These are phyloP conservation scores for Theocolax elegans DNA, from an alignment of 1,140 invertebrate genomes.

Conservation along the genomic window DNA sequence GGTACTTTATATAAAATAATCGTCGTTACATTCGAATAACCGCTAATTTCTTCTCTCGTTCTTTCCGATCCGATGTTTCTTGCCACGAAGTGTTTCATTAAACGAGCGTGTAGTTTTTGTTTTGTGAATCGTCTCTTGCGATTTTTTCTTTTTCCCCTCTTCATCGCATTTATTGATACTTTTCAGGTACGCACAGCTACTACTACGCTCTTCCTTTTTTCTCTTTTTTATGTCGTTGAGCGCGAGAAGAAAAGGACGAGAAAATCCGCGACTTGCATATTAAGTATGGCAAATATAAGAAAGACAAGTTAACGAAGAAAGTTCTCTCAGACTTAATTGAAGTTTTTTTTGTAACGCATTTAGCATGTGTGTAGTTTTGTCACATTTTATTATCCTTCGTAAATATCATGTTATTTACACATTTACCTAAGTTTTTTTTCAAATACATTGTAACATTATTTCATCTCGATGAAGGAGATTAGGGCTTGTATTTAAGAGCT, in stretches of 20 bases:
- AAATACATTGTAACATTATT: constrained; percentile 56
- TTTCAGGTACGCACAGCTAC: constrained; percentile 43
- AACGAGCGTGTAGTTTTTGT: constrained; percentile 21
- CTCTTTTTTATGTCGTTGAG: constrained; percentile 22
- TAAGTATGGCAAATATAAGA: constrained; percentile 37
- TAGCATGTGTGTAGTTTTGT: constrained; percentile 48
- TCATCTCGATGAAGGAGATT: constrained; percentile 49
- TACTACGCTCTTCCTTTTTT: constrained; percentile 42
- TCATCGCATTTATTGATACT: constrained; percentile 34
- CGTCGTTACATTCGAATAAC: constrained; percentile 38
- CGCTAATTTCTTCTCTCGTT: constrained; percentile 34
- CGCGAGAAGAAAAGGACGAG: constrained; percentile 36
- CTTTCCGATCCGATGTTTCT: constrained; percentile 30
- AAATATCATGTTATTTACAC: constrained; percentile 65
- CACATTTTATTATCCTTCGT: constrained; percentile 61
- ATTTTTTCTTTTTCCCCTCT: constrained; percentile 23
- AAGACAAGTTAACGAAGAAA: constrained; percentile 28
- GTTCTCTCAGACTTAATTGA: constrained; percentile 29
- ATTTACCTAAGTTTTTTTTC: constrained; percentile 60
- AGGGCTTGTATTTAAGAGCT: constrained; percentile 46
- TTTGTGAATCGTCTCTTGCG: constrained; percentile 1
- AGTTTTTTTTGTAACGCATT: constrained; percentile 32
- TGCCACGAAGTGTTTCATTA: constrained; percentile 28
- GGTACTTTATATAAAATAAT: constrained; percentile 37
- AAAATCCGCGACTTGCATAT: constrained; percentile 39